Evolutionary conservation across 2,888 invertebrate species (phyloP).

Genomic region (Blastobasis adustella): DNA sequence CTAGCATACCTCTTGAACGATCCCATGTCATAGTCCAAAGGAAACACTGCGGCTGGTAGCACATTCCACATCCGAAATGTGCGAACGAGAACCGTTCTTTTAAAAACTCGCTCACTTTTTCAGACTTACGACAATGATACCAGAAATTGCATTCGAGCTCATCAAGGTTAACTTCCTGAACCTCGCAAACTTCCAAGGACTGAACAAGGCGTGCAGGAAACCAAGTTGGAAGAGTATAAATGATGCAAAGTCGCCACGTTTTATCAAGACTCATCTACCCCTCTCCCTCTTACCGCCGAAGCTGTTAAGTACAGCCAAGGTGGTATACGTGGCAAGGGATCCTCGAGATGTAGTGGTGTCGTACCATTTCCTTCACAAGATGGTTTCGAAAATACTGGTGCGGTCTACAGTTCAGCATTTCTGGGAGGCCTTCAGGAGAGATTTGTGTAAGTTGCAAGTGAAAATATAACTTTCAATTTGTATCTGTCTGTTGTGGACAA

Average conservation of each 20-base stretch:
- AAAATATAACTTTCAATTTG: neutral
- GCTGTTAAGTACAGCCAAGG: conserved; percentile 60
- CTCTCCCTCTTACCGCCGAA: conserved; percentile 73
- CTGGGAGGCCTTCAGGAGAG: conserved; percentile 75
- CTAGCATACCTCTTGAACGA: too few relatives aligned
- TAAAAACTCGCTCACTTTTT: conserved; percentile 6
- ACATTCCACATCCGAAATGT: too few relatives aligned
- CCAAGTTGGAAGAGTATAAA: conserved; percentile 53
- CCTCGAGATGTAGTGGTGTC: conserved; percentile 83
- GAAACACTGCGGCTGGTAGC: too few relatives aligned
- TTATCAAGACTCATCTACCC: conserved; percentile 79
- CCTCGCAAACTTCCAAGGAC: conserved; percentile 54
- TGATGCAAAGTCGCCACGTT: conserved; percentile 64
- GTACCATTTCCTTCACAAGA: conserved; percentile 78
- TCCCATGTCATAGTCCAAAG: too few relatives aligned
- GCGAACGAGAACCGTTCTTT: too few relatives aligned
- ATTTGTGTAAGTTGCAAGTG: conserved; percentile 62
- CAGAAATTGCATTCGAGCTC: conserved; percentile 51
- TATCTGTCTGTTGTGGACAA: neutral
- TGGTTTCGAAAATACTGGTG: conserved; percentile 66
- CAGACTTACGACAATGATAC: conserved; percentile 49
- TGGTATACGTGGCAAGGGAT: conserved; percentile 82
- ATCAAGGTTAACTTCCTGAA: conserved; percentile 60
- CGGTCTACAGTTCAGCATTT: conserved; percentile 72
- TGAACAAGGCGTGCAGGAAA: conserved; percentile 39